Conservation (phyloP, 1,140 invertebrate species). For the Harpegnathos saltator region DNA sequence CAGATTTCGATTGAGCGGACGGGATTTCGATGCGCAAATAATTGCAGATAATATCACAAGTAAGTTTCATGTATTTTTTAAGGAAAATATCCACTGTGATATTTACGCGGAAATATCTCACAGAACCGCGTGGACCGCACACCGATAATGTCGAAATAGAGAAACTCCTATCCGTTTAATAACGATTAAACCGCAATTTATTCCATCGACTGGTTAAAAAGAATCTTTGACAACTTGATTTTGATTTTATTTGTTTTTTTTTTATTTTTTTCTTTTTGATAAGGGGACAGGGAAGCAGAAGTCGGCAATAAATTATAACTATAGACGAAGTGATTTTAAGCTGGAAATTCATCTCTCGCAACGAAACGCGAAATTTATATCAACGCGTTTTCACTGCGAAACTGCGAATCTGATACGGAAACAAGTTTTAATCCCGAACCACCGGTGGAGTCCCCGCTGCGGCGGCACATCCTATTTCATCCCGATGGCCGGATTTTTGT, state of each 20-base stretch:
- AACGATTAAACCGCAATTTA: not conserved
- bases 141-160: too few species aligned
- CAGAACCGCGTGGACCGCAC: too few species aligned
- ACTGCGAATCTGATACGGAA: not conserved
- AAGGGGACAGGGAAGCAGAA: not conserved
- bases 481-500: conserved; percentile 2
- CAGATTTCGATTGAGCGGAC: too few species aligned
- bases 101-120: too few species aligned
- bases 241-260: too few species aligned
- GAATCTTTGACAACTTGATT: too few species aligned
- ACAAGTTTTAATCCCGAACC: conserved; percentile 26
- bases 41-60: too few species aligned
- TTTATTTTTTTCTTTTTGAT: not conserved
- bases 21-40: too few species aligned
- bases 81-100: not conserved
- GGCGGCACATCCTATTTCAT: conserved; percentile 10
- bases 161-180: not conserved
- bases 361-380: conserved; percentile 23
- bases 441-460: not conserved
- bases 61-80: not conserved
- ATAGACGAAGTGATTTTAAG: not conserved
- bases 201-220: not conserved
- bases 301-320: conserved; percentile 14
- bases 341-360: not conserved
- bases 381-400: conserved; percentile 8